Conservation (phyloP, 2,797 vertebrate genomes). For the Leptatherina wallacei region DNA sequence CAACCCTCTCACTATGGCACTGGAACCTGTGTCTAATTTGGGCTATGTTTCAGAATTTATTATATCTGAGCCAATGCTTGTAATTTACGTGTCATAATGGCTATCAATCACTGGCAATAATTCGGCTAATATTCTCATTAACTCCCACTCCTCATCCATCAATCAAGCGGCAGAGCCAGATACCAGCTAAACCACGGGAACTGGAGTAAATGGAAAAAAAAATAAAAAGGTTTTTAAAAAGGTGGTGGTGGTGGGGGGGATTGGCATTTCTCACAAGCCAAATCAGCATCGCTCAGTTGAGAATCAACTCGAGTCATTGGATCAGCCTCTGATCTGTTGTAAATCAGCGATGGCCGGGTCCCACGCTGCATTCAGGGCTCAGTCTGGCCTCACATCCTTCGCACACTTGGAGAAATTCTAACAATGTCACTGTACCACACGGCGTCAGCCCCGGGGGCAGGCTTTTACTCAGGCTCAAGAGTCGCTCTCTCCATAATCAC, state of each 20-base stretch:
- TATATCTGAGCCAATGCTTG: constrained; percentile 63
- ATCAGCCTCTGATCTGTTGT: constrained; percentile 64
- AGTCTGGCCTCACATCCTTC: constrained; percentile 40
- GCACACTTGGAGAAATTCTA: constrained; percentile 60
- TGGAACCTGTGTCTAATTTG: constrained; percentile 63
- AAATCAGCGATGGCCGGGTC: constrained; percentile 28
- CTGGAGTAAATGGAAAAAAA: constrained; percentile 52
- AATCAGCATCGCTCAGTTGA: constrained; percentile 36
- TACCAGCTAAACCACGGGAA: constrained; percentile 49
- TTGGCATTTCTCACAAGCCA: constrained; percentile 48
- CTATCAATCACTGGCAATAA: constrained; percentile 75
- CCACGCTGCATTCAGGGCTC: constrained; percentile 37
- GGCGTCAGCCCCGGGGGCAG: constrained; percentile 60
- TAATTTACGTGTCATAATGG: constrained; percentile 75
- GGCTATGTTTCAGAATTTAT: constrained; percentile 58
- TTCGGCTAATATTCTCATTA: constrained; percentile 77
- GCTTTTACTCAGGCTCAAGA: constrained; percentile 66
- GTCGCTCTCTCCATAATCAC: constrained; percentile 68
- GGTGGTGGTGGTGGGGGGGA: constrained; percentile 12
- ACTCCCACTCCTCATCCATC: constrained; percentile 70
- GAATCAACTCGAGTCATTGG: constrained; percentile 16
- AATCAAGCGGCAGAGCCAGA: constrained; percentile 68
- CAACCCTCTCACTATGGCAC: constrained; percentile 42
- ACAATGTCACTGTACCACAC: constrained; percentile 62
- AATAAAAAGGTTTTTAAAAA: constrained; percentile 46